A percentile compares a stretch with the other conserved stretches of the same genome.
Evolutionary conservation across 1,140 invertebrate genomes (phyloP).

Genomic region (Trichogramma pretiosum): DNA sequence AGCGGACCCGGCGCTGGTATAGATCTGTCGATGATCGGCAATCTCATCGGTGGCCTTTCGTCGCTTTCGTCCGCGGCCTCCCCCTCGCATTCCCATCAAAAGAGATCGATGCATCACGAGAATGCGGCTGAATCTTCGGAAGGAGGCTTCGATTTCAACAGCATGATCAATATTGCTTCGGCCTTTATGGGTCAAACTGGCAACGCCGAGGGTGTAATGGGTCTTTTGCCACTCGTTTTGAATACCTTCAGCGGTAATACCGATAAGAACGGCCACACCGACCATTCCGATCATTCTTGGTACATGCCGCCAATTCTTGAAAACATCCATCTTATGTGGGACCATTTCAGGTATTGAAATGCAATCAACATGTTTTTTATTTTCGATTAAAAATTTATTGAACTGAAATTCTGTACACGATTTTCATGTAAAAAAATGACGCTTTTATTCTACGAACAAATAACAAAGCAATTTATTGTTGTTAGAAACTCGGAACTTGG

Average conservation of each 20-base stretch:
- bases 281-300: constrained; percentile 62
- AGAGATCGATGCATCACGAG: not conserved
- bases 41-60: constrained; percentile 47
- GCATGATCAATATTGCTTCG: constrained; percentile 54
- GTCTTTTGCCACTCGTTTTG: constrained; percentile 56
- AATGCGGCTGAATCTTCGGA: constrained; percentile 9
- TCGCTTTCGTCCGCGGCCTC: constrained; percentile 17
- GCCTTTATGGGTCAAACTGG: constrained; percentile 46
- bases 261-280: constrained; percentile 46
- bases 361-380: constrained; percentile 3
- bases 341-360: constrained; percentile 61
- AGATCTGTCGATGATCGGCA: constrained; percentile 47
- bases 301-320: constrained; percentile 67
- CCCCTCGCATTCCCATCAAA: constrained; percentile 20
- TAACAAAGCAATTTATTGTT: too few relatives aligned
- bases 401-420: too few relatives aligned
- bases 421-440: too few relatives aligned
- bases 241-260: constrained; percentile 46
- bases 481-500: constrained; percentile 70
- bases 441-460: too few relatives aligned
- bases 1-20: constrained; percentile 45
- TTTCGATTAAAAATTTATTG: too few relatives aligned
- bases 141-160: constrained; percentile 45
- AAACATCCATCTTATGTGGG: constrained; percentile 64
- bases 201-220: constrained; percentile 50